Conservation (phyloP, 2,797 vertebrate genomes). For the Orientallactaga sibirica region DNA sequence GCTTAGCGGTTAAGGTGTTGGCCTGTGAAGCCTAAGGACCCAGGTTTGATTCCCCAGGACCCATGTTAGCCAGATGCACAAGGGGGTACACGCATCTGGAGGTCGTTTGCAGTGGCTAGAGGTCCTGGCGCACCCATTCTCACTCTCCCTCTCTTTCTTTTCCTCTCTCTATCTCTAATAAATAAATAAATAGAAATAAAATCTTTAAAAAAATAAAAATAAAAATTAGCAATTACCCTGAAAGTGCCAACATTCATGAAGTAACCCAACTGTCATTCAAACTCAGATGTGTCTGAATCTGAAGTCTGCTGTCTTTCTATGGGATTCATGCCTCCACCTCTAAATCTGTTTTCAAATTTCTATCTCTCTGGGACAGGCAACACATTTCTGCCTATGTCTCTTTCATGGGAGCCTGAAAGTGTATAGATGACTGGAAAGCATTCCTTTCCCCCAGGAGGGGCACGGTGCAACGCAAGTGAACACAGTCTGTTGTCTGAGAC, state of each 20-base stretch:
- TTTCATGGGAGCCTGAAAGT: background rate
- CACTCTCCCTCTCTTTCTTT: no score
- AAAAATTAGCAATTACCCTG: background rate
- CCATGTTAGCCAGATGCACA: no score
- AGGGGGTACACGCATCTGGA: no score
- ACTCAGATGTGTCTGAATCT: background rate
- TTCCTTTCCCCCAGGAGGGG: background rate
- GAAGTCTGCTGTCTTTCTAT: slow-evolving; percentile 18
- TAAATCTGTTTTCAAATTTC: slow-evolving; percentile 29
- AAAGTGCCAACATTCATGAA: slow-evolving; percentile 33
- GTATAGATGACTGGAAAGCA: background rate
- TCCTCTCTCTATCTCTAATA: no score
- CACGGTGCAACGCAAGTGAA: background rate
- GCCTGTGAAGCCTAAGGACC: no score
- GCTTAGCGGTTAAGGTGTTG: no score
- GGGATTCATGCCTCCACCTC: background rate
- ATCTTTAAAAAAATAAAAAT: no score
- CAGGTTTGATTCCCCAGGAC: no score
- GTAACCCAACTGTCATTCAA: slow-evolving; percentile 31
- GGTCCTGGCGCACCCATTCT: no score
- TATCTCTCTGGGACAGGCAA: background rate
- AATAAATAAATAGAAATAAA: no score
- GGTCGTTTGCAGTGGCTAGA: no score
- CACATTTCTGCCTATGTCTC: background rate
- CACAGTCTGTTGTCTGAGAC: background rate